Evolutionary conservation across 2,888 invertebrate genomes (phyloP), one percentile per base, ranked within the genome.

Genomic region (Steinernema scapterisci): DNA sequence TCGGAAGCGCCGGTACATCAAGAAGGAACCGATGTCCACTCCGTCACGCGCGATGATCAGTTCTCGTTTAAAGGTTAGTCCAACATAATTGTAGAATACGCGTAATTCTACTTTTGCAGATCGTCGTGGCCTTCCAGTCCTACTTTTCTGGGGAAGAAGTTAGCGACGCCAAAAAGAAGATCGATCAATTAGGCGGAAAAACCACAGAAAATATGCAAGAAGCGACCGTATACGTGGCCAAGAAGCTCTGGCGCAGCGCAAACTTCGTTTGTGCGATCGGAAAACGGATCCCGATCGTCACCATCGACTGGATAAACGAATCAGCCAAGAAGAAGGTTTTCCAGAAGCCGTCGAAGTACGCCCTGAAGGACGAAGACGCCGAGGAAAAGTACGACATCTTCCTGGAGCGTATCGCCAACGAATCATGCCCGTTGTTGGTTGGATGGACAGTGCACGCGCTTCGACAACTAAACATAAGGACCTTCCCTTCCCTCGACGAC

Each of bases 211-310:
- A 63, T 31, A 13, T 27, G 31, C 31, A 63, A 63, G 63, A 63
- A 31, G 63, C 63, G 16, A 63, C 63, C 31, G 25, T 63, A 1
- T 63, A 27, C 38, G 16, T 63, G 11, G 63, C 13, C 27, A 38
- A 16, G 6, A 16, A 38, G 13, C 11, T 63, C 3, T 11, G 63
- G 16, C 27, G 27, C 38, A n/a, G 27, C 9, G 13, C 38, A n/a
- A 63, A 38, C n/a, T 1, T 63, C 16, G 38, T 63, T 6, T 63
- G 63, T 31, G 63, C 63, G 7, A 27, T 63, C 16, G 63, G 63
- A 16, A 63, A 63, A 31, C 63, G 31, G 16, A 63, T 63, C 31
- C 63, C 63, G 11, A 27, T 63, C 31, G 63, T 63, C 13, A 25
- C 63, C 11, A 27, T 63, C 31, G 5, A 63, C 11, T 63, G 63